These are phyloP conservation scores for Yponomeuta evonymella DNA, from an alignment of 2,888 invertebrate species.

Conservation along the genomic window DNA sequence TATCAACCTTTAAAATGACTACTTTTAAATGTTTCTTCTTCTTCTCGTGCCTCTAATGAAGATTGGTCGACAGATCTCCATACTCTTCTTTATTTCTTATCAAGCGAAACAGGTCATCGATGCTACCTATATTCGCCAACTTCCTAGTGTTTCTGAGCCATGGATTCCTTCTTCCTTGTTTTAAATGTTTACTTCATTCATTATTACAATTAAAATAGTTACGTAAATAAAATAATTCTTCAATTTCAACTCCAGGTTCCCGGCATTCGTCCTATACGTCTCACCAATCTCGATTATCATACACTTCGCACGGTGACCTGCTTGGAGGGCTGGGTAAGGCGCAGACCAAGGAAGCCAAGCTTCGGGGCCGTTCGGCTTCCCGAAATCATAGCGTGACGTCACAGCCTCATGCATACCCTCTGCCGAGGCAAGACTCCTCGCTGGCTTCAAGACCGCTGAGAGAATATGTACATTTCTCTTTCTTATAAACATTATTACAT, in stretches of 20 bases:
- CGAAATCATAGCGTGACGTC: constrained; percentile 82
- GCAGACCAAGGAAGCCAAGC: constrained; percentile 91
- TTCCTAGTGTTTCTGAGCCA: no score
- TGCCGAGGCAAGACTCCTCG: constrained; percentile 73
- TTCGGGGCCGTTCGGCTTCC: constrained; percentile 83
- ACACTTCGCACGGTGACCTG: constrained; percentile 95
- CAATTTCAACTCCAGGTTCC: constrained; percentile 75
- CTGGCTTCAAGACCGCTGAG: constrained; percentile 80
- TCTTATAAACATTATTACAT: neutral
- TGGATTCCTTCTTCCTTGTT: neutral
- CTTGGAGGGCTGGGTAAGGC: constrained; percentile 82
- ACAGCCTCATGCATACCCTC: constrained; percentile 68
- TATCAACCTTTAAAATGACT: neutral
- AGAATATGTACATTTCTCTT: constrained; percentile 79
- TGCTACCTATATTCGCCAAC: no score
- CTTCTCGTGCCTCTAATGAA: neutral
- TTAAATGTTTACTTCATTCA: neutral
- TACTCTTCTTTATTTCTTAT: no score
- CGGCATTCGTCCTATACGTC: constrained; percentile 97
- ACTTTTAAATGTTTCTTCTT: neutral
- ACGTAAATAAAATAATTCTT: neutral
- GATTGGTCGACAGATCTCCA: neutral
- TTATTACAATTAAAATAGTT: neutral
- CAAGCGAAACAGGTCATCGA: no score
- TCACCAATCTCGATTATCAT: constrained; percentile 94